A percentile compares a stretch with the other conserved stretches of the same genome.
These are phyloP conservation scores for Spodoptera picta DNA, from an alignment of 2,888 invertebrate genomes.

Conservation along the genomic window DNA sequence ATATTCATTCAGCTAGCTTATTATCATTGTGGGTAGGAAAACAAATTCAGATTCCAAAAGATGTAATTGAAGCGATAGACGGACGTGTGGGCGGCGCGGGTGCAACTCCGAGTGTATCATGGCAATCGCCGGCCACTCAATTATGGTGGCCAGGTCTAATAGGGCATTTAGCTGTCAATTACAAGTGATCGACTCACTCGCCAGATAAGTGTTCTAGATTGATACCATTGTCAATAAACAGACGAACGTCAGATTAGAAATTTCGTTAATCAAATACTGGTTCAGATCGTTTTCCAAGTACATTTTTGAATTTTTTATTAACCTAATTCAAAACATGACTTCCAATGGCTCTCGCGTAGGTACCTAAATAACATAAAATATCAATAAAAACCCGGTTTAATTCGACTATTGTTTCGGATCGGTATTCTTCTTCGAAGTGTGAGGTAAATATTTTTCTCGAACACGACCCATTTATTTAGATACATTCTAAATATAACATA, in stretches of 20 bases:
- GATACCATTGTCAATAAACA: slow-evolving; percentile 58
- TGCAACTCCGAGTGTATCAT: slow-evolving; percentile 64
- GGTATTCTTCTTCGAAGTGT: slow-evolving; percentile 24
- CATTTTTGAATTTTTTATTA: slow-evolving; percentile 3
- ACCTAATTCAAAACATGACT: slow-evolving; percentile 7
- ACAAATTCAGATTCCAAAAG: slow-evolving; percentile 60
- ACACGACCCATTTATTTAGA: slow-evolving; percentile 34
- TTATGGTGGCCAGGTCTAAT: slow-evolving; percentile 72
- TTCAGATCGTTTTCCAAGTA: not conserved
- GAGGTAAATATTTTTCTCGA: slow-evolving; percentile 21
- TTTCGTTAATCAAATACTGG: slow-evolving; percentile 15
- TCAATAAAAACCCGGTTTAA: slow-evolving; percentile 27
- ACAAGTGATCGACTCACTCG: slow-evolving; percentile 63
- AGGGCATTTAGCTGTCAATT: slow-evolving; percentile 82
- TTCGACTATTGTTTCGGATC: slow-evolving; percentile 21
- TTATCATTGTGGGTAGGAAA: slow-evolving; percentile 48
- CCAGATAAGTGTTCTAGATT: slow-evolving; percentile 58
- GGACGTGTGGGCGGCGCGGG: slow-evolving; percentile 59
- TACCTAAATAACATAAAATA: slow-evolving; percentile 13
- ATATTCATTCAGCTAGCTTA: slow-evolving; percentile 53
- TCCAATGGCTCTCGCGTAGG: slow-evolving; percentile 11
- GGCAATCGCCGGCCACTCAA: slow-evolving; percentile 67
- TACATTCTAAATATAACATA: slow-evolving; percentile 39
- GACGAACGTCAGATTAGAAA: slow-evolving; percentile 42
- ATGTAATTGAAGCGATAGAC: slow-evolving; percentile 55